Evolutionary conservation across 2,113 vertebrate genomes (phyloP).

Genomic region (Sphaerodactylus townsendi): DNA sequence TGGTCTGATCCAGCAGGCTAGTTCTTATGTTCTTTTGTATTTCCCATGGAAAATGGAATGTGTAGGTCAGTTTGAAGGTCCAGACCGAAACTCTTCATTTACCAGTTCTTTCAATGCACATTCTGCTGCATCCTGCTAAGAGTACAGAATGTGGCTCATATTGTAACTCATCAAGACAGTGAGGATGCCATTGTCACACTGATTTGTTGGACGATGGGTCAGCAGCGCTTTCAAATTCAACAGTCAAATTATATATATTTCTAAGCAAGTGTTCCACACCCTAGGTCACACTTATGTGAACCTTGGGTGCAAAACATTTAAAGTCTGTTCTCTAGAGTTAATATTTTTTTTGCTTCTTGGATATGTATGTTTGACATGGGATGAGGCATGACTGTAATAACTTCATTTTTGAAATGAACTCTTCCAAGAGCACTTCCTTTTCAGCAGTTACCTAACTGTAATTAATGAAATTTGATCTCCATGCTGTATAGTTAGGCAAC

Average conservation of each 20-base stretch:
- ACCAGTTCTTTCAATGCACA: background rate
- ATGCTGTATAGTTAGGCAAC: background rate
- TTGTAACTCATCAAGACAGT: background rate
- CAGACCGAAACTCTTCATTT: background rate
- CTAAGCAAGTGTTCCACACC: background rate
- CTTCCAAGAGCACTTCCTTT: slow-evolving; percentile 3
- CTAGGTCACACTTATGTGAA: too few species aligned
- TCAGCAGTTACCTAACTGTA: background rate
- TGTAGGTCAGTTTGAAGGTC: too few species aligned
- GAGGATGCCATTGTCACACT: background rate
- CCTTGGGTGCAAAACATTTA: too few species aligned
- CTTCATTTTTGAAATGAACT: background rate
- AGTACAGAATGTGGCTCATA: background rate
- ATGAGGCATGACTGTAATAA: background rate
- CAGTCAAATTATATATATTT: background rate
- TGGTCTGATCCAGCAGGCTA: too few species aligned
- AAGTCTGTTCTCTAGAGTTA: background rate
- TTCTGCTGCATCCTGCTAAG: background rate
- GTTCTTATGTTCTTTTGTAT: too few species aligned
- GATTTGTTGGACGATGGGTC: background rate
- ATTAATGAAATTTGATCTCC: background rate
- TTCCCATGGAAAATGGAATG: too few species aligned
- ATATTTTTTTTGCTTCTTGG: background rate
- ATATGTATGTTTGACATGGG: background rate
- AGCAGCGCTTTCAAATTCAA: background rate